phyloP scores from a whole-genome alignment of 2,797 vertebrate genomes.

The Melanotaenia parkinsoni region DNA sequence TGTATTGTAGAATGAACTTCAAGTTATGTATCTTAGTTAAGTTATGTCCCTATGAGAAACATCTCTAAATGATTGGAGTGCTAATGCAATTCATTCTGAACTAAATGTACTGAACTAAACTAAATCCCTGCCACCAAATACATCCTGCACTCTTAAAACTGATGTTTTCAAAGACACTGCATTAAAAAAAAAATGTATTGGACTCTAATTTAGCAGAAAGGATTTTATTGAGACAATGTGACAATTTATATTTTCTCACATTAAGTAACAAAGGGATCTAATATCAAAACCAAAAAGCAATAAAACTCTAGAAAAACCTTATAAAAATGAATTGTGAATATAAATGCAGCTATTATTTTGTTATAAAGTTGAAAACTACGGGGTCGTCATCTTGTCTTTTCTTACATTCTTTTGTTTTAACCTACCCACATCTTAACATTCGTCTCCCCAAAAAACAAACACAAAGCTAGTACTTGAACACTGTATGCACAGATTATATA shows the following conservation, averaged over 20 bases:
- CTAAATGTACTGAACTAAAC: too few species aligned
- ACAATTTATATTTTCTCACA: conserved; percentile 19
- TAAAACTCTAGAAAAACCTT: conserved; percentile 29
- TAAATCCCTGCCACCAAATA: neutral
- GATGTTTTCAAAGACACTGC: neutral
- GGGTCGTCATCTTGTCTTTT: neutral
- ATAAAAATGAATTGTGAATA: conserved; percentile 32
- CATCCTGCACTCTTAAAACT: neutral
- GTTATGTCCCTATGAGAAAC: neutral
- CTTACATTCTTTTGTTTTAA: neutral
- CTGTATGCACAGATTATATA: conserved; percentile 3
- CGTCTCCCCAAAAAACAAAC: conserved; percentile 17
- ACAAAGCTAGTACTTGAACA: conserved; percentile 6
- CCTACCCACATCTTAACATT: conserved; percentile 1
- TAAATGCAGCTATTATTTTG: conserved; percentile 16
- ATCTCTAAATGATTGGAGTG: neutral
- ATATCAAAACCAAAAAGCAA: conserved; percentile 13
- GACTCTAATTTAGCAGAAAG: conserved; percentile 13
- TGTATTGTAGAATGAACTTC: too few species aligned
- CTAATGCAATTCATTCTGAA: neutral
- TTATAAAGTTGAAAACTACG: neutral
- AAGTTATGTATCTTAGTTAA: neutral
- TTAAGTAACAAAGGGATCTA: conserved; percentile 1
- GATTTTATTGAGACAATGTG: conserved; percentile 45
- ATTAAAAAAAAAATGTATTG: conserved; percentile 1